phyloP scores from a whole-genome alignment of 2,888 invertebrate genomes.

The Conops quadrifasciatus region DNA sequence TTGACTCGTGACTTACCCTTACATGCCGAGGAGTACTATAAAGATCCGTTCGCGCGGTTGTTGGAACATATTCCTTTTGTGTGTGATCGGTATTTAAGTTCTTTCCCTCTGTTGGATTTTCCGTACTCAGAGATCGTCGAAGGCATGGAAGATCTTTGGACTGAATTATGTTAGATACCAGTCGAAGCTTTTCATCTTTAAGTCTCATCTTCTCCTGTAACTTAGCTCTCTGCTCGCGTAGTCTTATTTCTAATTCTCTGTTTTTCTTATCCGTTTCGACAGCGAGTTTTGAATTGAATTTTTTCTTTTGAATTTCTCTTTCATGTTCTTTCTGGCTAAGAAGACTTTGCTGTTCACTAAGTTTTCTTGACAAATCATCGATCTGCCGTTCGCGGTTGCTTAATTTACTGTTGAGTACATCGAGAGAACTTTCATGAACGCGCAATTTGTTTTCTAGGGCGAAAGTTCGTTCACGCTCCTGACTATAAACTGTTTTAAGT shows the following conservation, averaged over 20 bases:
- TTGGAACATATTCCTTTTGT: slow-evolving; percentile 48
- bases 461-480: slow-evolving; percentile 73
- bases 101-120: slow-evolving; percentile 55
- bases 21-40: slow-evolving; percentile 54
- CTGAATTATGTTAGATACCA: slow-evolving; percentile 71
- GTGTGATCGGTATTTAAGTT: slow-evolving; percentile 41
- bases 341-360: slow-evolving; percentile 73
- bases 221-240: slow-evolving; percentile 70
- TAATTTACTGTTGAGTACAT: slow-evolving; percentile 71
- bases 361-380: slow-evolving; percentile 70
- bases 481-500: slow-evolving; percentile 72
- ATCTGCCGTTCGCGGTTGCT: slow-evolving; percentile 73
- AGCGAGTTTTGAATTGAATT: slow-evolving; percentile 72
- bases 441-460: slow-evolving; percentile 75
- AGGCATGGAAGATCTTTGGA: slow-evolving; percentile 63
- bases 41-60: slow-evolving; percentile 52
- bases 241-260: slow-evolving; percentile 73
- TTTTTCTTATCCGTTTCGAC: slow-evolving; percentile 79
- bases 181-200: slow-evolving; percentile 71
- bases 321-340: slow-evolving; percentile 73
- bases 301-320: slow-evolving; percentile 74
- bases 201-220: slow-evolving; percentile 69
- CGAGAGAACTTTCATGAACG: slow-evolving; percentile 72
- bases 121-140: slow-evolving; percentile 57
- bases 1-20: slow-evolving; percentile 41